Evolutionary conservation across 2,113 vertebrate species (phyloP), one percentile per base, ranked within the genome.

Genomic region (Brachirus orientalis): DNA sequence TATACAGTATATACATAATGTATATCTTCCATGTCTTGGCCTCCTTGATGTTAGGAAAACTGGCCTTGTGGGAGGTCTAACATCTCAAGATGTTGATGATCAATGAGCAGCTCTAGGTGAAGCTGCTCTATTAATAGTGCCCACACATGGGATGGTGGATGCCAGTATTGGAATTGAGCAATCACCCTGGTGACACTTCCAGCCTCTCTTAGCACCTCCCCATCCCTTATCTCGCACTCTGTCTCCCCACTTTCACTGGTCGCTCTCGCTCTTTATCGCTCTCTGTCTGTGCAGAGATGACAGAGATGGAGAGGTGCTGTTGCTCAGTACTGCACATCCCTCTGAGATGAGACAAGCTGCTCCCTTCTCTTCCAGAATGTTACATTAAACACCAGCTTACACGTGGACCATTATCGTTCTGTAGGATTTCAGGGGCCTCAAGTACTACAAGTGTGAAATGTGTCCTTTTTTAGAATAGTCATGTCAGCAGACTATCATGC

Each of bases 151-250:
- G 64, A 68, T 55, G 61, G 61, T 63, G 55, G 70, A 69, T 74
- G 53, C 71, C 71, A 61, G 57, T 28, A 22, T 69, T 69, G 10
- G 8, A 72, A 66, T n/a, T 75, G 75, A 71, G 64, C 72, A 75
- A 67, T 80, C 77, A 71, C 48, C 51, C 60, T 28, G 11, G 63
- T 73, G 79, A 76, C 75, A 77, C 53, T 63, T 70, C 37, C 51
- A 76, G 14, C 64, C 56, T 52, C 20, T 40, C 59, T 38, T 9
- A 44, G 20, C 79, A 61, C 63, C 77, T 64, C 71, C 52, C 51
- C 44, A 16, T 47, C 51, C 47, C 52, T 51, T 20, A 38, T 20
- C 46, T 37, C 12, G 19, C 55, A 10, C 53, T 18, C 40, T 46
- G 33, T 36, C 63, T 22, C 52, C 46, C 12, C 41, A 43, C 28